Evolutionary conservation across 1,140 invertebrate genomes (phyloP), one percentile per base, ranked within the genome.

Genomic region (Mactra quadrangularis): DNA sequence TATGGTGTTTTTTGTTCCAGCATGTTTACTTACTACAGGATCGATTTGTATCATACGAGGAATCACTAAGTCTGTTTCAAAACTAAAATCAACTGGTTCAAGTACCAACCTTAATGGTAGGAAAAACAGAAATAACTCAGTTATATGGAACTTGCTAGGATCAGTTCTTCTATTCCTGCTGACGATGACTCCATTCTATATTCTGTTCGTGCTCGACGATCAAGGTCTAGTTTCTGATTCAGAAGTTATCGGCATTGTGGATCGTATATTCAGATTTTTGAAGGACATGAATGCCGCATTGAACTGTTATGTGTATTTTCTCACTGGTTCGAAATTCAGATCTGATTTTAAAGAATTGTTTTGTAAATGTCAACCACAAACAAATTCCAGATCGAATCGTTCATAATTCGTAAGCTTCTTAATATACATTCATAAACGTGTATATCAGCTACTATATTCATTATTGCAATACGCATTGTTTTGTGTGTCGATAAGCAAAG

Each of bases 281-380:
- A 45, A 35, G 3, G 45, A 68, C 38, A 68, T 45, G 38, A 68
- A 68, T 35, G 64, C 64, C 6, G 64, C 64, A 3, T 17, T 68
- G 19, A 68, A 68, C 38, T 68, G 41, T 41, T 68, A 19, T 22
- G 38, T 68, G 13, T 68, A 68, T 29, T 25, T 68, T 13, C 41
- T 68, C 1, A 45, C 25, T 45, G 64, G 64, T 3, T 68, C 64
- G 4, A 13, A 41, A 29, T 68, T 68, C 41, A 68, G 64, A 35
- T 1, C n/a, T 2, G 38, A 68, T 25, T 35, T 68, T 13, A 68
- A 68, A 29, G 3, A 50, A 25, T 19, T 68, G 1, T 27, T 45
- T 25, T 22, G 35, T n/a, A n/a, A n/a, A n/a, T n/a, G n/a, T n/a
- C n/a, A n/a, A n/a, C n/a, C n/a, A n/a, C n/a, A n/a, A n/a, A n/a